phyloP scores from a whole-genome alignment of 2,113 vertebrate species.

The Phylloscopus trochilus region DNA sequence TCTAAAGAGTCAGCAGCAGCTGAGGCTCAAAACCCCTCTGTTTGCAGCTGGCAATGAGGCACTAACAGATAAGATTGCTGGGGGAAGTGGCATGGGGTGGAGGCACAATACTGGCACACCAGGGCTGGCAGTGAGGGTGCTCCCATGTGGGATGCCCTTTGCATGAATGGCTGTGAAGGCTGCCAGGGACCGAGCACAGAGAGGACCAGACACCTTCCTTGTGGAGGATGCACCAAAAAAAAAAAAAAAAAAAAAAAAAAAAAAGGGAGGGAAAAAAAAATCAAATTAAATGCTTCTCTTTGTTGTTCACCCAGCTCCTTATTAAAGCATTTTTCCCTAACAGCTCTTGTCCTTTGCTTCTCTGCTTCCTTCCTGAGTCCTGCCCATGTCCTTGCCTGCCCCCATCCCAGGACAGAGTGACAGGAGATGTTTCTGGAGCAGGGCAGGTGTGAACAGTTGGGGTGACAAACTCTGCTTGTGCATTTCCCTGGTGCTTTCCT shows the following conservation, averaged over 20 bases:
- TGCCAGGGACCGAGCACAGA: fast-evolving
- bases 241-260: not conserved
- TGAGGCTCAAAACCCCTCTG: not conserved
- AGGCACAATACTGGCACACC: not conserved
- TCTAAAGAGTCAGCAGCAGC: not conserved
- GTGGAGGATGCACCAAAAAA: not conserved
- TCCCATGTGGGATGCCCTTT: not conserved
- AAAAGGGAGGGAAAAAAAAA: fast-evolving
- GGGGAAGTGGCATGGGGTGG: not conserved
- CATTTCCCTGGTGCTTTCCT: not conserved
- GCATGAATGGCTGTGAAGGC: not conserved
- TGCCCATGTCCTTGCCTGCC: not conserved
- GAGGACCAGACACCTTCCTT: not conserved
- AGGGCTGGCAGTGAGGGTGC: not conserved
- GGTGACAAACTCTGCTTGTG: not conserved
- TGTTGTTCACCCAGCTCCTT: not conserved
- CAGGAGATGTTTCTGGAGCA: not conserved
- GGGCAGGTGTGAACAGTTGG: not conserved
- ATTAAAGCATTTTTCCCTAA: conserved; percentile 4
- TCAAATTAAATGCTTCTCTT: not conserved
- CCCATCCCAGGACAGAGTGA: not conserved
- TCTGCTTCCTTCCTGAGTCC: not conserved
- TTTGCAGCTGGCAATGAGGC: not conserved
- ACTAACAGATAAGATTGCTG: not conserved
- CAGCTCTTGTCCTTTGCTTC: not conserved